Evolutionary conservation across 2,888 invertebrate genomes (phyloP).

Genomic region (Polydrusus cervinus): DNA sequence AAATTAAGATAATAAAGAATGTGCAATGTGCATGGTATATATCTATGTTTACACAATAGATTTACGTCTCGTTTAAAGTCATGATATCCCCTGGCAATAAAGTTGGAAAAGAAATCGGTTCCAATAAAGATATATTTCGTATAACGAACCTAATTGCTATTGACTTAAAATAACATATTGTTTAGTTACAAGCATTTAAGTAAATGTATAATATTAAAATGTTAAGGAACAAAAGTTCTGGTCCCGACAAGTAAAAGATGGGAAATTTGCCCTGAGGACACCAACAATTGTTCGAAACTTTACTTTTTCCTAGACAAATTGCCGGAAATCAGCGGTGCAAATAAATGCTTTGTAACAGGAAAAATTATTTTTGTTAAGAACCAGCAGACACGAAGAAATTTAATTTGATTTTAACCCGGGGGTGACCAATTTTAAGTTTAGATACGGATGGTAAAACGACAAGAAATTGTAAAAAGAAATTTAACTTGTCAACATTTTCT

Average conservation of each 20-base stretch:
- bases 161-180: conserved; percentile 37
- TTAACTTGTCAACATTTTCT: conserved; percentile 30
- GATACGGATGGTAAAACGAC: conserved; percentile 34
- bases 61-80: conserved; percentile 30
- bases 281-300: conserved; percentile 39
- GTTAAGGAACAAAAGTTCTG: conserved; percentile 26
- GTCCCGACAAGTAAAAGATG: conserved; percentile 39
- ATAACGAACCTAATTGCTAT: conserved; percentile 38
- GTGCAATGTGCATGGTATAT: no score
- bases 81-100: conserved; percentile 34
- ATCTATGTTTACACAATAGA: conserved; percentile 27
- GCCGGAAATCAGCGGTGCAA: conserved; percentile 38
- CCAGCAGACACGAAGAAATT: conserved; percentile 25
- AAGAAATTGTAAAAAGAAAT: conserved; percentile 35
- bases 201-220: conserved; percentile 41
- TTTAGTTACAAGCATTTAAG: conserved; percentile 32
- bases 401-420: conserved; percentile 41
- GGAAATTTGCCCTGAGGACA: conserved; percentile 36
- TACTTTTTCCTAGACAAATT: conserved; percentile 32
- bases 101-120: conserved; percentile 40
- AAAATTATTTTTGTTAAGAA: conserved; percentile 33
- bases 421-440: conserved; percentile 36
- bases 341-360: conserved; percentile 39
- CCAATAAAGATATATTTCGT: conserved; percentile 35
- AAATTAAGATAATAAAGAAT: background rate